A percentile compares a stretch with the other conserved stretches of the same genome.
Evolutionary conservation across 2,888 invertebrate genomes (phyloP).

Genomic region (Pteria penguin): DNA sequence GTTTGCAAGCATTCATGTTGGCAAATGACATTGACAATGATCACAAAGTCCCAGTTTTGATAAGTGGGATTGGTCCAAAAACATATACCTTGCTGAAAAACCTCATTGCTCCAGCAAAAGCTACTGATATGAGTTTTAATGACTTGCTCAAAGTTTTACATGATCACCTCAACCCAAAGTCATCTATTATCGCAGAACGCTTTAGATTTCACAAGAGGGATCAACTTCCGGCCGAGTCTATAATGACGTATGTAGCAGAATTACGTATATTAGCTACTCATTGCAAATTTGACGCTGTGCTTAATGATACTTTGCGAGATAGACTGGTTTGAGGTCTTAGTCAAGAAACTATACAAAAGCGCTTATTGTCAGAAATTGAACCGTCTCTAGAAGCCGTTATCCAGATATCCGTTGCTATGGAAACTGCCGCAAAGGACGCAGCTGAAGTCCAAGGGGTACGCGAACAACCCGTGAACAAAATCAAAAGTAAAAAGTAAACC

Average conservation of each 20-base stretch:
- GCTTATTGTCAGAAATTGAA: background rate
- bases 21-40: slow-evolving; percentile 5
- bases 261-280: slow-evolving; percentile 42
- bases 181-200: slow-evolving; percentile 44
- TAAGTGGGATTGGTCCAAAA: background rate
- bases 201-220: slow-evolving; percentile 48
- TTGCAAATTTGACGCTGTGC: slow-evolving; percentile 45
- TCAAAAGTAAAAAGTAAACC: background rate
- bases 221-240: slow-evolving; percentile 39
- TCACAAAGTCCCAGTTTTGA: background rate
- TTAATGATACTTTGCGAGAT: slow-evolving; percentile 45
- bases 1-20: background rate
- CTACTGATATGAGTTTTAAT: background rate
- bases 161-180: slow-evolving; percentile 47
- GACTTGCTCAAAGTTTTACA: slow-evolving; percentile 33
- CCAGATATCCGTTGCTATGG: background rate
- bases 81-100: slow-evolving; percentile 8
- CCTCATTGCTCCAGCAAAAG: slow-evolving; percentile 4
- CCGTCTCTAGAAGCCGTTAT: background rate
- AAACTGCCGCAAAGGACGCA: slow-evolving; percentile 10
- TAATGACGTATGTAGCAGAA: slow-evolving; percentile 41
- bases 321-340: slow-evolving; percentile 42
- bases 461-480: background rate
- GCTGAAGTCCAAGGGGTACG: slow-evolving; percentile 3
- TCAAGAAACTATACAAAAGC: slow-evolving; percentile 1